Evolutionary conservation across 2,797 vertebrate species (phyloP), one percentile per base, ranked within the genome.

Genomic region (Cottoperca gobio): DNA sequence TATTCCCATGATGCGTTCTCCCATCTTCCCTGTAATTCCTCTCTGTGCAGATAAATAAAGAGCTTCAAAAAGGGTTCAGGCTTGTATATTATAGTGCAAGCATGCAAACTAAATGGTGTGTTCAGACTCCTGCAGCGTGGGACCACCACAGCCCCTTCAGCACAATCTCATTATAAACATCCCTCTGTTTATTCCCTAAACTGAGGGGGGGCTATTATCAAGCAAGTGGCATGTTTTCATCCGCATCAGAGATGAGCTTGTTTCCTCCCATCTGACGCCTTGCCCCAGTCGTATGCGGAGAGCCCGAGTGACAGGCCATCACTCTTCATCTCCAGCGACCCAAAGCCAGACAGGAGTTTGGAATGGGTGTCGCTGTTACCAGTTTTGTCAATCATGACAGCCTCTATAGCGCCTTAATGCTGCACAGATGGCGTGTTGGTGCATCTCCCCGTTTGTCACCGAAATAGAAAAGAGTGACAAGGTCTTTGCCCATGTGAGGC

Each of bases 301-400:
- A 90, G 86, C 66, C 70, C 43, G 16, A 61, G 81, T 88, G 91
- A 90, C 89, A 90, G 85, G 86, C 90, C 88, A 94, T 94, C 90
- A 92, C 89, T 93, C 90, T 90, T 90, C 89, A 92, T 92, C 90
- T 89, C 62, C 82, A 70, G 80, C 76, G 53, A 90, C 85, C 91
- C 88, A 72, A 70, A 91, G 89, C 88, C 86, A 88, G 82, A 83
- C 90, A 88, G 85, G 77, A 81, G 83, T 82, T 78, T 77, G 83
- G 84, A 76, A 88, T 76, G 88, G 84, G 89, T 91, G 89, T 91
- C 58, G 81, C 76, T 59, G 84, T 80, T 89, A 74, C 87, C 88
- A 74, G 79, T 88, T 93, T 93, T 91, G 91, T 94, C 90, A 93
- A 91, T 87, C 88, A 73, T 79, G 86, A 91, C 89, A 90, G 84